Evolutionary conservation across 2,113 vertebrate species (phyloP), one percentile per base, ranked within the genome.

Genomic region (Corydoras maculifer): DNA sequence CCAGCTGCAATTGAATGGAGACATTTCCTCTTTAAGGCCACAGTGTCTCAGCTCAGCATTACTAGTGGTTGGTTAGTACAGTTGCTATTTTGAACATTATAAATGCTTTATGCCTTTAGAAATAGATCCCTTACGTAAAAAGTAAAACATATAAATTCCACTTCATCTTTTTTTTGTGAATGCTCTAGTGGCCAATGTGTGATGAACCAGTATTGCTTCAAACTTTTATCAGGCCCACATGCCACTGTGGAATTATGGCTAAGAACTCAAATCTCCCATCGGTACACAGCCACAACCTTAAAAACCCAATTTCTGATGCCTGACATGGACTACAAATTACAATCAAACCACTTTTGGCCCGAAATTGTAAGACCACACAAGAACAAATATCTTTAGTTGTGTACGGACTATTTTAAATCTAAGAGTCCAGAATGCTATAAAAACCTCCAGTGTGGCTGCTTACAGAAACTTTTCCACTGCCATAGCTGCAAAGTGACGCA

Each of bases 1-100:
- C 92, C 93, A 86, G 87, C 78, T 81, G 85, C 86, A 85, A 92
- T 88, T 92, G 89, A 93, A 86, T 82, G 78, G 81, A 66, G 55
- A 55, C 79, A 76, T 81, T 92, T 95, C 92, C 93, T 93, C 90
- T 87, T 82, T 81, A 84, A 58, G 35, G 15, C 29, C 53, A 59
- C 25, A 43, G 55, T 54, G 70, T 43, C 35, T 43, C 35, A 43
- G 55, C 48, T 76, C 79, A 62, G 81, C 77, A 80, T 79, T 80
- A 58, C 15, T 43, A 14, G 13, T 30, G 50, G 13, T 67, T n/a
- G 54, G 35, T 11, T 53, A 57, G 35, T 43, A 43, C 35, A 43
- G 35, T 2, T 43, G 35, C 7, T 43, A 53, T 53, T 53, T 53
- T 14, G 10, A 53, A 53, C 51, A 53, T 53, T 10, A 53, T 2